Base-by-base conservation (phyloP, 2,113 vertebrate species). In the Danionella cerebrum region DNA sequence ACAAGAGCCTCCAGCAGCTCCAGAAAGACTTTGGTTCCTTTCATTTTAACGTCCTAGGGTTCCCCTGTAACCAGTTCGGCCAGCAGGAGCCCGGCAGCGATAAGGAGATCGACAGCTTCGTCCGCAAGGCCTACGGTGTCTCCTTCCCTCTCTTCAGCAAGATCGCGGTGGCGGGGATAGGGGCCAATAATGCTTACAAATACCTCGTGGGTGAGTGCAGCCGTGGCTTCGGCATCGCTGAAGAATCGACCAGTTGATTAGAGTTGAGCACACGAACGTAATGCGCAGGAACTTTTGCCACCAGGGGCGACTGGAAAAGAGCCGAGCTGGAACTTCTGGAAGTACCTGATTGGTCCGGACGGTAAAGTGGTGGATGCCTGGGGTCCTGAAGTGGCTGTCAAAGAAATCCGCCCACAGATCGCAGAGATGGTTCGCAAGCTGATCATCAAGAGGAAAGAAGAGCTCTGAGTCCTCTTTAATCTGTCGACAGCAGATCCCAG, bases 241-340 rank as follows among this genome's bases (percentile, higher is more conserved):
- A n/a, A n/a, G n/a, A n/a, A n/a, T n/a, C n/a, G 41, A 42, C 14
- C 14, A 18, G 41, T 19, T 19, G 3, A 18, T 9, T 19, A 14
- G 14, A 16, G n/a, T n/a, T 52, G n/a, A n/a, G n/a, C n/a, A n/a
- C n/a, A n/a, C n/a, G n/a, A n/a, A n/a, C n/a, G n/a, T n/a, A n/a
- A n/a, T n/a, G n/a, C n/a, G n/a, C n/a, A n/a, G n/a, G n/a, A 0
- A 42, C 31, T 31, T 31, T 9, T 5, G 5, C 22, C 29, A 33
- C 29, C 85, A 98, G 96, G 93, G 13, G 83, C 87, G 18, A 91
- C 91, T 50, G 90, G 90, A 47, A 91, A 94, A 75, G 94, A 97
- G 72, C 96, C 96, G 13, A 90, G 93, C 67, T 99, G 96, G 96
- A 99, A 99, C 74, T 99, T 99, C 85, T 99, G 95, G 95, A 99